Conservation (phyloP, 1,140 invertebrate genomes). For the Epicauta chinensis region DNA sequence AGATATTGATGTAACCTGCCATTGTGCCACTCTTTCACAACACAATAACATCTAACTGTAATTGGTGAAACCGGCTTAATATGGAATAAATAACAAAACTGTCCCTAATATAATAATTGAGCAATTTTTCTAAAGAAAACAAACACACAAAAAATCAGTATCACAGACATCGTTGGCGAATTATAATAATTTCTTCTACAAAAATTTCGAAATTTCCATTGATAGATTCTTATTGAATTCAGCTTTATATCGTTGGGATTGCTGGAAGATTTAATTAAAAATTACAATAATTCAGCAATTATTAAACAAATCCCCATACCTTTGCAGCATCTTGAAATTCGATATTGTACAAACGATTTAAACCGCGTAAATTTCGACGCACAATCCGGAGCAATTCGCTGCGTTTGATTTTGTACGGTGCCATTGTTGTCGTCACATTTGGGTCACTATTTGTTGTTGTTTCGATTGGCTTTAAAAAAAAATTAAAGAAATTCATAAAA, state of each 20-base stretch:
- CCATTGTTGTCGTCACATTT: constrained; percentile 34
- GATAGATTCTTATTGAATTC: constrained; percentile 21
- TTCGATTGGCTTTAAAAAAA: not conserved
- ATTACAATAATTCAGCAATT: no score
- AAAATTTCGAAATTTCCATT: constrained; percentile 25
- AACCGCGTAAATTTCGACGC: constrained; percentile 43
- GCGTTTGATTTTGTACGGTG: constrained; percentile 39
- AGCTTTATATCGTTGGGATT: constrained; percentile 18
- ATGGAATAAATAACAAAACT: no score
- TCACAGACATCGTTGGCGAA: constrained; percentile 7
- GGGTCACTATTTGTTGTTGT: constrained; percentile 22
- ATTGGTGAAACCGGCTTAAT: no score
- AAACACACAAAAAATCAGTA: not conserved
- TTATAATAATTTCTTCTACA: constrained; percentile 4
- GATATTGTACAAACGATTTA: constrained; percentile 45
- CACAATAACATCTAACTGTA: no score
- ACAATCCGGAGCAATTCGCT: constrained; percentile 36
- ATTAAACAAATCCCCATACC: no score
- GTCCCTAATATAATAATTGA: no score
- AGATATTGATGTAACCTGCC: no score
- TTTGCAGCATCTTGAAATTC: constrained; percentile 47
- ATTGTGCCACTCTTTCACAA: no score
- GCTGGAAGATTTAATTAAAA: constrained; percentile 13
- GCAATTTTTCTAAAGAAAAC: constrained; percentile 1
- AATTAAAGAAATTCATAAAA: not conserved